Percentiles rank a stretch among this genome's conserved stretches.
Evolutionary conservation across 1,140 invertebrate species (phyloP).

Genomic region (Laupala kohalensis): DNA sequence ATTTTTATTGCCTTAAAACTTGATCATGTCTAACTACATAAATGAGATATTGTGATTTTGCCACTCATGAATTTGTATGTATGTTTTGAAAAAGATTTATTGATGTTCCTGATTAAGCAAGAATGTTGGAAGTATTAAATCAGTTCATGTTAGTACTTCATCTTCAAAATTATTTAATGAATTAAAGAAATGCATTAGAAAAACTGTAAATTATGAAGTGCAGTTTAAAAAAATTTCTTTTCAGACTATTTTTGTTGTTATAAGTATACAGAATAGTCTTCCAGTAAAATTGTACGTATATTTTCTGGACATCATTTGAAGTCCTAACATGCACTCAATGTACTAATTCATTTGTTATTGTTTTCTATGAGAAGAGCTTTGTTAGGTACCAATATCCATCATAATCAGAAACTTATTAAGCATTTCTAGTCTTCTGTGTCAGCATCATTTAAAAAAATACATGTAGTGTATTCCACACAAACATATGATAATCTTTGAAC

Average conservation of each 20-base stretch:
- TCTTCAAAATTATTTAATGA: not conserved
- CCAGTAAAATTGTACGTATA: no score
- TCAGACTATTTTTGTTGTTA: no score
- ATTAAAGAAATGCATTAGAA: not conserved
- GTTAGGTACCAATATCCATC: not conserved
- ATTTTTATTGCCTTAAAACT: no score
- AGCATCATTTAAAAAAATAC: no score
- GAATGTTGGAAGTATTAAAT: not conserved
- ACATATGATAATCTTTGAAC: no score
- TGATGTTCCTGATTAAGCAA: not conserved
- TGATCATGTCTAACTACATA: no score
- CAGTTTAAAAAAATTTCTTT: no score
- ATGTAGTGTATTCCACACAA: no score
- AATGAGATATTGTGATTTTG: no score
- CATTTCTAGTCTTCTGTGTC: not conserved
- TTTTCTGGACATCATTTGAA: not conserved
- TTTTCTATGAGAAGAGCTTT: not conserved
- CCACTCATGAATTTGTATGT: no score
- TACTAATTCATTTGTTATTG: not conserved
- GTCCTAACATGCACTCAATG: not conserved
- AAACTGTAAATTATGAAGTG: no score
- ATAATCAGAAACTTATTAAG: not conserved
- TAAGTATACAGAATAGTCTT: no score
- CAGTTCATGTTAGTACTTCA: not conserved
- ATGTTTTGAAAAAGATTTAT: not conserved